Base-by-base conservation (phyloP, 2,888 invertebrate genomes). In the Drosophila pseudotakahashii region DNA sequence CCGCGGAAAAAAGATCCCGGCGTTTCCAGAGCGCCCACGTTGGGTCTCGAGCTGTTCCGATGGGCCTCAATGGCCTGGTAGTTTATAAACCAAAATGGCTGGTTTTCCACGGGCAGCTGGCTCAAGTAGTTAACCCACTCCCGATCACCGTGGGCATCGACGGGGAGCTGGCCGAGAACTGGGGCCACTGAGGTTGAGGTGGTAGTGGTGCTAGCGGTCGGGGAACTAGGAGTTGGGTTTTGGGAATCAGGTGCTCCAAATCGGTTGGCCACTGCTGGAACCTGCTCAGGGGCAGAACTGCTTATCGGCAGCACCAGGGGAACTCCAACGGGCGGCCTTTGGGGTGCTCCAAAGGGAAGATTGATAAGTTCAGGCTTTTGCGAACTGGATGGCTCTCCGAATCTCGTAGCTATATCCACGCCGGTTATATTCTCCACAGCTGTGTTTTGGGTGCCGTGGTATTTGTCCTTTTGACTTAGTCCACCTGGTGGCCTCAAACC, bases 81-180 rank as follows among this genome's bases (percentile, higher is more conserved):
- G 89, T 96, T 96, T 55, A 96, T 88, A 68, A 94, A 93, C 96
- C 96, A 96, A 91, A 95, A 96, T 0, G 96, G 96, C 73, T 94
- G 94, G 47, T 95, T 92, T 73, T 96, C 95, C 55, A 93, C 89
- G 0, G 96, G 96, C 90, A 95, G 93, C 39, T 93, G 93, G 84
- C 94, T 94, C 32, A 96, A 92, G n/a, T 94, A 92, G 44, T 95
- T 93, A 0, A 96, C 92, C 4, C 95, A 90, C 3, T 94, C 93
- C 47, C 90, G 89, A 81, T 96, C 95, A 1, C 95, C 95, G 37
- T 93, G 92, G 0, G 95, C 95, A 91, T 96, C 95, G 2, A 94
- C 88, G 0, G 96, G 96, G 32, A 95, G 88, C 3, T 45, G 13
- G 61, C 6, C 48, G 53, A 63, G 47, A 39, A 50, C 23, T 19